Percentiles rank a stretch among this genome's conserved stretches.
These are phyloP conservation scores for Chalcis sispes DNA, from an alignment of 2,888 invertebrate species.

Conservation along the genomic window DNA sequence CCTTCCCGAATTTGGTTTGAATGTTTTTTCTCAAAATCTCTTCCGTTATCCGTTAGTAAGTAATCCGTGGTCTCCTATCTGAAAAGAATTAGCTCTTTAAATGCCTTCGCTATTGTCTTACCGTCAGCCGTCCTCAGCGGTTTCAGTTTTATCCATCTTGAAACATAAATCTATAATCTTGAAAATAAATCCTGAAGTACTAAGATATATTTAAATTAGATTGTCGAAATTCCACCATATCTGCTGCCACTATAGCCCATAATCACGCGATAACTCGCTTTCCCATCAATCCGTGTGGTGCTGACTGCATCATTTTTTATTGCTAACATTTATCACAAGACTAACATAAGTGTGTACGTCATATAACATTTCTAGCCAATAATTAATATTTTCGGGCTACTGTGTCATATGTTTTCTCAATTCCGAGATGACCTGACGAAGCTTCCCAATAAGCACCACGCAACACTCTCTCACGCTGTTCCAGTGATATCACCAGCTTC, in stretches of 20 bases:
- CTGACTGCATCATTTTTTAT: neutral
- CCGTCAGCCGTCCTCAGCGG: neutral
- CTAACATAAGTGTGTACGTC: too few species aligned
- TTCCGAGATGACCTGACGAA: too few species aligned
- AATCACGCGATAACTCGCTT: neutral
- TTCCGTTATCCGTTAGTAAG: neutral
- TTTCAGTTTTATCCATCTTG: neutral
- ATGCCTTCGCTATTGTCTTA: neutral
- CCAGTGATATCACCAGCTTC: too few species aligned
- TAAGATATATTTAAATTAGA: too few species aligned
- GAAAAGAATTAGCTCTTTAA: slow-evolving; percentile 11
- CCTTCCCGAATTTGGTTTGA: too few species aligned
- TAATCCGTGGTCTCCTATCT: neutral
- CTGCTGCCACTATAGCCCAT: neutral
- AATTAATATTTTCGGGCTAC: too few species aligned
- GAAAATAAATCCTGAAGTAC: neutral
- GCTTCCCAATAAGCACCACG: too few species aligned
- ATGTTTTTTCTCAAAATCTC: too few species aligned
- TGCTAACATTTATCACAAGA: neutral
- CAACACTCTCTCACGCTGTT: too few species aligned
- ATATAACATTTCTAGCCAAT: too few species aligned
- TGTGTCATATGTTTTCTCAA: too few species aligned
- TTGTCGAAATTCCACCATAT: neutral
- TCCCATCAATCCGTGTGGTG: neutral
- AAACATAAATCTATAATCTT: neutral